A percentile compares a stretch with the other conserved stretches of the same genome.
Evolutionary conservation across 2,113 vertebrate species (phyloP).

Genomic region (Heptranchias perlo): DNA sequence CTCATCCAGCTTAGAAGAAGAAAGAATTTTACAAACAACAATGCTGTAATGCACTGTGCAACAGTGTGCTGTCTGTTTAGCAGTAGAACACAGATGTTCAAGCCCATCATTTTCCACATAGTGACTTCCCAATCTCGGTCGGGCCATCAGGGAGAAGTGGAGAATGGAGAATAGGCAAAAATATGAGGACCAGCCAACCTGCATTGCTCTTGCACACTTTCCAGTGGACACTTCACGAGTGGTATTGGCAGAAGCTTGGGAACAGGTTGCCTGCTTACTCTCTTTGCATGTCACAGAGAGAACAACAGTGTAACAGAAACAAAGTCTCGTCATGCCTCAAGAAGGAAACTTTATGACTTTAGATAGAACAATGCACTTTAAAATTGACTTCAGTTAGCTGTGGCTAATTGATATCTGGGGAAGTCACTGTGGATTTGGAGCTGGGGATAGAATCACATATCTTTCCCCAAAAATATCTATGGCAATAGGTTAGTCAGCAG

Average conservation of each 20-base stretch:
- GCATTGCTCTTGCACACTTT: not conserved
- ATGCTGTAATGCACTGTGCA: not conserved
- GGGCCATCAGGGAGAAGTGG: not conserved
- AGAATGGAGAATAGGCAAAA: not conserved
- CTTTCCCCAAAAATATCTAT: no score
- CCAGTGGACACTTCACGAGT: not conserved
- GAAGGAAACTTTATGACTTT: not conserved
- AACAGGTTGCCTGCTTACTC: not conserved
- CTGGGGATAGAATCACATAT: no score
- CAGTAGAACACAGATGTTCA: not conserved
- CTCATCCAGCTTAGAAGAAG: not conserved
- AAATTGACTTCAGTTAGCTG: no score
- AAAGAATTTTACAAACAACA: not conserved
- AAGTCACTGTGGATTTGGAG: no score
- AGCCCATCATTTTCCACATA: not conserved
- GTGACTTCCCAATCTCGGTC: not conserved
- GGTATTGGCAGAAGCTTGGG: not conserved
- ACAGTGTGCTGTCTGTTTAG: not conserved
- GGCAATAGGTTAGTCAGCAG: no score
- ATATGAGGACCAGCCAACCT: not conserved
- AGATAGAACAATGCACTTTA: not conserved
- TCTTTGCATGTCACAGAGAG: not conserved
- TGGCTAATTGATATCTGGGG: no score
- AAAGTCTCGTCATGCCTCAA: not conserved
- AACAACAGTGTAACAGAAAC: not conserved